phyloP scores from a whole-genome alignment of 1,140 invertebrate genomes.

The Drosophila asahinai region DNA sequence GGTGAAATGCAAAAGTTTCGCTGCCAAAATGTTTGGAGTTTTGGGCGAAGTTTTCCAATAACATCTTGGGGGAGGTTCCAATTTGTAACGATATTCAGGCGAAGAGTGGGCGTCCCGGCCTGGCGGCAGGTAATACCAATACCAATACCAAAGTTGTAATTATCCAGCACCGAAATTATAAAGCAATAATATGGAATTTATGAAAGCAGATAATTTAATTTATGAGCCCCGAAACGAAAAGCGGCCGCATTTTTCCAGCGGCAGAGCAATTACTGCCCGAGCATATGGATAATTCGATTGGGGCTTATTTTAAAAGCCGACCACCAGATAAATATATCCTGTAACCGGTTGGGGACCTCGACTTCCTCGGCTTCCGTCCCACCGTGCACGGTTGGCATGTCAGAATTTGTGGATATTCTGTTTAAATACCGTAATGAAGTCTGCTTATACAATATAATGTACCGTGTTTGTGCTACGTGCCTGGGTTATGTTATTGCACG shows the following conservation, averaged over 20 bases:
- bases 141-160: conserved; percentile 15
- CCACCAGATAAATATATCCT: conserved; percentile 1
- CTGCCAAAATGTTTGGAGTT: conserved; percentile 46
- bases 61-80: conserved; percentile 17
- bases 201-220: conserved; percentile 28
- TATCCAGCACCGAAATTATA: conserved; percentile 11
- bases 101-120: too few relatives aligned
- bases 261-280: conserved; percentile 12
- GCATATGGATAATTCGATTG: conserved; percentile 20
- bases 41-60: conserved; percentile 44
- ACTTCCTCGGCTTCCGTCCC: conserved; percentile 12
- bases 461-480: conserved; percentile 84
- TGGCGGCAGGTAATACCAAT: background rate
- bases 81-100: conserved; percentile 16
- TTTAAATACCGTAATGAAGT: conserved; percentile 85
- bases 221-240: conserved; percentile 2
- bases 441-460: conserved; percentile 85
- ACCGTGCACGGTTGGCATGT: conserved; percentile 72
- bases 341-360: background rate
- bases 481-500: conserved; percentile 83
- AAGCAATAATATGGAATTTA: conserved; percentile 25
- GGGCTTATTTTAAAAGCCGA: background rate
- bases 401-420: conserved; percentile 83
- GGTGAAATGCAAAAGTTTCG: conserved; percentile 44
- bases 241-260: background rate